These are phyloP conservation scores for Tenthredo mesomela DNA, from an alignment of 2,888 invertebrate genomes.

Conservation along the genomic window DNA sequence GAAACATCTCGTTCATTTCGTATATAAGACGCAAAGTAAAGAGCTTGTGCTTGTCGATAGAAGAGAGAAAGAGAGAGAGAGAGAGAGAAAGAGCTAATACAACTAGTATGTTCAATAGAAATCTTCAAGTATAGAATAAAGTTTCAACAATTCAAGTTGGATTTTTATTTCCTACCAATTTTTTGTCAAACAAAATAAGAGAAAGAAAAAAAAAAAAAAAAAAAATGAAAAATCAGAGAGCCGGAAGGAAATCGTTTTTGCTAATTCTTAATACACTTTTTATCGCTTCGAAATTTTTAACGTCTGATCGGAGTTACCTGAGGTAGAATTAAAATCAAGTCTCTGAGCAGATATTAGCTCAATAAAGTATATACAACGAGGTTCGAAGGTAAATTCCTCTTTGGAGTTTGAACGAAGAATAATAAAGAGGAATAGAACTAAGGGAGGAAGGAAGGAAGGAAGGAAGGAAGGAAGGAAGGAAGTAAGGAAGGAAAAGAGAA, in stretches of 20 bases:
- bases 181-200: not conserved
- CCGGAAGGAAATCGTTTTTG: not conserved
- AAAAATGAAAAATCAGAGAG: not conserved
- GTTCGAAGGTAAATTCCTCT: not conserved
- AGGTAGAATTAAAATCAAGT: conserved; percentile 4
- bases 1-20: not conserved
- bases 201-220: not conserved
- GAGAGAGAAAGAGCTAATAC: not conserved
- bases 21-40: not conserved
- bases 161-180: not conserved
- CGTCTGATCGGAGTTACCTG: not conserved
- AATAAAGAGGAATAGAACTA: too few species aligned
- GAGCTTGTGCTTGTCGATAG: not conserved
- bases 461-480: not conserved
- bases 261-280: not conserved
- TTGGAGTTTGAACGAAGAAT: not conserved
- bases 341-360: conserved; percentile 2
- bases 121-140: not conserved
- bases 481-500: not conserved
- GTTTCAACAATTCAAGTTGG: not conserved
- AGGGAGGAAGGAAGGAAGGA: not conserved
- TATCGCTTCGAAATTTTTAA: not conserved
- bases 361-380: not conserved
- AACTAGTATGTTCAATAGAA: not conserved
- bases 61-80: not conserved